These are phyloP conservation scores for Pavo muticus DNA, from an alignment of 2,113 vertebrate species.

Conservation along the genomic window DNA sequence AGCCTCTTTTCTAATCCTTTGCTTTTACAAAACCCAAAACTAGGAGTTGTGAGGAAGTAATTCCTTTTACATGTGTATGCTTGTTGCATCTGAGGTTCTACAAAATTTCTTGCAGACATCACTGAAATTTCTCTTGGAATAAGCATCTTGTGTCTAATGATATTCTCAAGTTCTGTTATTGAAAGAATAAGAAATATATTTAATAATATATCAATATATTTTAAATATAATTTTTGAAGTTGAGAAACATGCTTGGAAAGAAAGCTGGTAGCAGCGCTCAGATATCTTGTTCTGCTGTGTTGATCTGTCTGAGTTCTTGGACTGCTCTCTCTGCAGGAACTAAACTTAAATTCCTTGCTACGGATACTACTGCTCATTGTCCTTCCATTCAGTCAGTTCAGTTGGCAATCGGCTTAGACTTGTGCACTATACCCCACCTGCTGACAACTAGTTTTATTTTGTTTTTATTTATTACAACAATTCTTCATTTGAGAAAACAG, in stretches of 20 bases:
- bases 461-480: neutral
- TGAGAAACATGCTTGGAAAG: neutral
- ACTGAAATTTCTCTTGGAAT: neutral
- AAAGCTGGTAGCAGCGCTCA: neutral
- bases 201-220: neutral
- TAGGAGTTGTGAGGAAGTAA: neutral
- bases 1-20: neutral
- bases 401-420: neutral
- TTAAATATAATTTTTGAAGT: neutral
- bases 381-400: neutral
- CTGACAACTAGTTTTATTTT: neutral
- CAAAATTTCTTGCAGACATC: neutral
- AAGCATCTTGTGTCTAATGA: neutral
- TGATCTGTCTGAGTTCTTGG: neutral
- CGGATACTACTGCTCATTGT: neutral
- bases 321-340: neutral
- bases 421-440: neutral
- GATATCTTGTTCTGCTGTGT: neutral
- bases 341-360: neutral
- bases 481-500: constrained; percentile 75
- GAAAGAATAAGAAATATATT: neutral
- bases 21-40: neutral
- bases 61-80: neutral
- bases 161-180: neutral
- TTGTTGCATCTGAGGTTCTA: neutral